Evolutionary conservation across 2,888 invertebrate genomes (phyloP).

Genomic region (Homarus gammarus): DNA sequence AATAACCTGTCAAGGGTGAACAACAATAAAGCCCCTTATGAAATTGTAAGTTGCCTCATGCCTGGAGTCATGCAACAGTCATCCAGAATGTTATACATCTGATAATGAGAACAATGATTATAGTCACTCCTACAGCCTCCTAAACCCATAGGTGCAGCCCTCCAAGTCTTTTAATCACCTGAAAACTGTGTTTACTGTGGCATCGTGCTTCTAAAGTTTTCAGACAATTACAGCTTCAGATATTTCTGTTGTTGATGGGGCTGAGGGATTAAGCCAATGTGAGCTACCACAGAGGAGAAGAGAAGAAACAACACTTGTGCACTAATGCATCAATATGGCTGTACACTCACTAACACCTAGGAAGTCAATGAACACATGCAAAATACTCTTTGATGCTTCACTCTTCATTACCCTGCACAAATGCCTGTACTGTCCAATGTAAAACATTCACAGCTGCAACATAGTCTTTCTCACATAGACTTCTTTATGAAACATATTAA

Average conservation of each 20-base stretch:
- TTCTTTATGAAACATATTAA: constrained; percentile 6
- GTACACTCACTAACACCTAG: constrained; percentile 45
- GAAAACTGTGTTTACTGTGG: constrained; percentile 26
- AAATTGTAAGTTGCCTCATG: constrained; percentile 22
- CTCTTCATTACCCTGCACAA: constrained; percentile 29
- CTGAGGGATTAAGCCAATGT: constrained; percentile 10
- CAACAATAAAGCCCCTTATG: constrained; percentile 10
- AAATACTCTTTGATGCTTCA: constrained; percentile 38
- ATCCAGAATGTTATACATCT: neutral
- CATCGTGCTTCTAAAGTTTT: neutral
- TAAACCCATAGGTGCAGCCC: neutral
- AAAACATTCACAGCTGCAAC: constrained; percentile 42
- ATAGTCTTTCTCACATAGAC: neutral
- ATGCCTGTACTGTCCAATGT: neutral
- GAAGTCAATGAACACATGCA: constrained; percentile 49
- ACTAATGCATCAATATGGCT: constrained; percentile 13
- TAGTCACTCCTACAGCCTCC: constrained; percentile 5
- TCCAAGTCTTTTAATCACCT: neutral
- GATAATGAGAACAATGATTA: constrained; percentile 12
- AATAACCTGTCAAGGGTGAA: constrained; percentile 22
- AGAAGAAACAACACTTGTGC: neutral
- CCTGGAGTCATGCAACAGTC: neutral
- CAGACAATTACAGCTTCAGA: constrained; percentile 11
- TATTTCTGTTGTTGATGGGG: neutral
- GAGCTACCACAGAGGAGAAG: neutral